Base-by-base conservation (phyloP, 2,797 vertebrate species). In the Hypotaenidia philippensis region DNA sequence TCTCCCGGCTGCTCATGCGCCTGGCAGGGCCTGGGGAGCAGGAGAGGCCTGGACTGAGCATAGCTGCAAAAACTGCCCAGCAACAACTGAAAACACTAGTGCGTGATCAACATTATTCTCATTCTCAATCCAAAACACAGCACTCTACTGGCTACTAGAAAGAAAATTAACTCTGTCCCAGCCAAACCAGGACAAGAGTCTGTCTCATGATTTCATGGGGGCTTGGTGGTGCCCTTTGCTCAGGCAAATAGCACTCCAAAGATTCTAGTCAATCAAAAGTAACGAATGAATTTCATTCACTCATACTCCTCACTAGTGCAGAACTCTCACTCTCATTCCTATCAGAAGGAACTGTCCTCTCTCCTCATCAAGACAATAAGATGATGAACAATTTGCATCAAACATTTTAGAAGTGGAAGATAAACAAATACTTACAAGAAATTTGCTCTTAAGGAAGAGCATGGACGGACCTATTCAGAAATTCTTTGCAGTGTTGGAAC, bases 371-470 rank as follows among this genome's bases (percentile, higher is more conserved):
- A 94, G 77, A 78, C 6, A 94, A 52, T 27, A 92, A 31, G 38
- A 50, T 44, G 52, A 32, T 52, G n/a, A 90, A 92, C 34, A 76
- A 86, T 86, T 81, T 81, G 25, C 45, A 80, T 41, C 50, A 86
- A 78, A 57, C 53, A 59, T 76, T 91, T 83, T 52, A 52, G 45
- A 87, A 83, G 47, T 68, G 29, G 81, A 74, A 45, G 41, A 75
- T 2, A 90, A 56, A 36, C 32, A 50, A 87, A 84, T 61, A 80
- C 53, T 90, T 71, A 85, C 41, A 68, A 90, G 41, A 19, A 71
- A 50, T 87, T 81, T 89, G 26, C 41, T 91, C 25, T 81, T 82
- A 38, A 90, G 71, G 70, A 76, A 6, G 22, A 83, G 11, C 22
- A 82, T 83, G 29, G n/a, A 55, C 60, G 41, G n/a, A 79, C 83